Evolutionary conservation across 2,113 vertebrate genomes (phyloP).

Genomic region (Paralichthys olivaceus): DNA sequence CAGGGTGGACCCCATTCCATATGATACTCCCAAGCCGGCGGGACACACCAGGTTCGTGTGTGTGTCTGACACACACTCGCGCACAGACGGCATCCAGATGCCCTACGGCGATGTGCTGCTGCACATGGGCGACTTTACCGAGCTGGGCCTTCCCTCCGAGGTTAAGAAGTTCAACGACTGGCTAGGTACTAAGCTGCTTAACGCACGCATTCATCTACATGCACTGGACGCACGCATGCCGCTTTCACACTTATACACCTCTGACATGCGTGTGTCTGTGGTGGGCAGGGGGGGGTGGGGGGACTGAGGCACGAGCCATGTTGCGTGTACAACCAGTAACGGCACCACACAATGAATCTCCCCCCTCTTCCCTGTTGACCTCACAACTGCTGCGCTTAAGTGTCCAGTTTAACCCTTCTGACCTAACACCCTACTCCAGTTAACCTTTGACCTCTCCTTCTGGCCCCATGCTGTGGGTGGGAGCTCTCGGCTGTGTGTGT

Average conservation of each 20-base stretch:
- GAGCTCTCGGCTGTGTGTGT: not conserved
- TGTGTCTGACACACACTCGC: slow-evolving; percentile 98
- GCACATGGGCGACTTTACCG: slow-evolving; percentile 98
- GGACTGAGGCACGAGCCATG: not conserved
- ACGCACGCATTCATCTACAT: slow-evolving; percentile 9
- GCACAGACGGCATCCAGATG: slow-evolving; percentile 99
- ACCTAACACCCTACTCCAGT: slow-evolving; percentile 68
- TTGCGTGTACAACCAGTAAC: slow-evolving; percentile 24
- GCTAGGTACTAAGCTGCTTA: slow-evolving; percentile 89
- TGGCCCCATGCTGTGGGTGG: slow-evolving; percentile 50
- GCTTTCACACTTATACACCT: not conserved
- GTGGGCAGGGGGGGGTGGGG: not conserved
- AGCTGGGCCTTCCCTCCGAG: slow-evolving; percentile 98
- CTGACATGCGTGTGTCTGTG: not conserved
- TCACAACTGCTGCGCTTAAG: slow-evolving; percentile 61
- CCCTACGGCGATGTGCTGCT: slow-evolving; percentile 98
- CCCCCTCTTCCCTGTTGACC: slow-evolving; percentile 17
- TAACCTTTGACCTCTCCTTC: slow-evolving; percentile 71
- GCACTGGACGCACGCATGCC: slow-evolving; percentile 4
- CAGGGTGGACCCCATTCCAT: slow-evolving; percentile 98
- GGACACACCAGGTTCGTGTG: slow-evolving; percentile 99
- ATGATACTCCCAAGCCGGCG: slow-evolving; percentile 96
- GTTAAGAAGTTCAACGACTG: slow-evolving; percentile 99
- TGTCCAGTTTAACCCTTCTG: slow-evolving; percentile 74
- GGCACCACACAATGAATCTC: slow-evolving; percentile 52